Percentiles rank a stretch among this genome's conserved stretches.
Conservation (phyloP, 2,113 vertebrate genomes). For the Malurus cyaneus region DNA sequence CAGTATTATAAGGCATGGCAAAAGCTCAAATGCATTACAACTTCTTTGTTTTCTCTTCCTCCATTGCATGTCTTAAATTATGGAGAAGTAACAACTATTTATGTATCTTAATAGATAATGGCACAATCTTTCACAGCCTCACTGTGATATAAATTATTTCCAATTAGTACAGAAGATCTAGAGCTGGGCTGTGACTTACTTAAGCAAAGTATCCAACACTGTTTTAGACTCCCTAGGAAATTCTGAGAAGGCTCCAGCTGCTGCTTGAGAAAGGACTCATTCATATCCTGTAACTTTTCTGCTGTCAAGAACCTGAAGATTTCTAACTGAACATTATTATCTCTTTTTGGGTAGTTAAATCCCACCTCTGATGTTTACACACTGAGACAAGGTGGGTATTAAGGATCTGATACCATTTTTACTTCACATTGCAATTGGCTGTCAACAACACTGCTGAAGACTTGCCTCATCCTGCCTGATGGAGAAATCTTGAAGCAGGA, state of each 20-base stretch:
- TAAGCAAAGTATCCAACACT: neutral
- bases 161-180: neutral
- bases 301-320: neutral
- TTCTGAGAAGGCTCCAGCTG: neutral
- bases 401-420: neutral
- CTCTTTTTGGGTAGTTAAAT: neutral
- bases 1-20: neutral
- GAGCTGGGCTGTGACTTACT: neutral
- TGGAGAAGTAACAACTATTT: neutral
- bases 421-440: neutral
- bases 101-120: neutral
- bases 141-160: neutral
- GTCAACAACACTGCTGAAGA: neutral
- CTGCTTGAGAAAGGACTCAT: neutral
- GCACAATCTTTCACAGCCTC: neutral
- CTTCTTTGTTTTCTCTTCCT: neutral
- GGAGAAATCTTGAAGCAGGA: neutral
- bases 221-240: neutral
- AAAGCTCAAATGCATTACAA: neutral
- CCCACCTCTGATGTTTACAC: neutral
- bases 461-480: neutral
- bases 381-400: neutral
- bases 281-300: neutral
- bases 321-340: neutral
- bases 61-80: neutral